Evolutionary conservation across 2,113 vertebrate genomes (phyloP), one percentile per base, ranked within the genome.

Genomic region (Chamaetylas fuelleborni): DNA sequence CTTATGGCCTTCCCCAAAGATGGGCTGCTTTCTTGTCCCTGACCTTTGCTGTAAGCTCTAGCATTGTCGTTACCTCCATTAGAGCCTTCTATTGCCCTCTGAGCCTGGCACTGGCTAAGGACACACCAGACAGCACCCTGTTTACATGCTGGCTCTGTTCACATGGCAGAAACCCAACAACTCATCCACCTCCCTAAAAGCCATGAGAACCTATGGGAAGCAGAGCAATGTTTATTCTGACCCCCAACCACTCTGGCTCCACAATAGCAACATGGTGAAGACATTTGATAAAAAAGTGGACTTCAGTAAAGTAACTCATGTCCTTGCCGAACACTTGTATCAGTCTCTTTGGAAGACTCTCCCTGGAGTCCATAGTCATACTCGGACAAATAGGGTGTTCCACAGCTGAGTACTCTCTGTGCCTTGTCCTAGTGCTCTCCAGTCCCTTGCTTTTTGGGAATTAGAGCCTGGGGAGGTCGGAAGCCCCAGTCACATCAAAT

Each of bases 31-130:
- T 38, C 83, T 66, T 80, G 79, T 86, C 47, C 31, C 85, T 92
- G 82, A 88, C 79, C 50, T 93, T 92, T 78, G 81, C 58, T 66
- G 31, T 91, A 83, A 95, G 89, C 29, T 54, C 62, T 38, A 81
- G 78, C 29, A 71, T 67, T 6, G 1, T 33, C 1, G 1, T 54
- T 71, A 56, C 45, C 42, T 57, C 69, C 64, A 31, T 45, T 56
- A 92, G 86, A 94, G 72, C 74, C 65, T 89, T 56, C 69, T 61
- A 7, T 14, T 81, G 57, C 43, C 34, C 66, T 90, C 78, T 94
- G 86, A 93, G 78, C 76, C 81, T 74, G 76, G 42, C 65, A 66
- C 40, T 72, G 60, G 47, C 73, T 90, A 56, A 73, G 86, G 79
- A 60, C 28, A 18, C 58, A 88, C 40, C 57, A 86, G 89, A 87